Base-by-base conservation (phyloP, 35 echinoderm and acorn worm genomes). In the Anneissia japonica region DNA sequence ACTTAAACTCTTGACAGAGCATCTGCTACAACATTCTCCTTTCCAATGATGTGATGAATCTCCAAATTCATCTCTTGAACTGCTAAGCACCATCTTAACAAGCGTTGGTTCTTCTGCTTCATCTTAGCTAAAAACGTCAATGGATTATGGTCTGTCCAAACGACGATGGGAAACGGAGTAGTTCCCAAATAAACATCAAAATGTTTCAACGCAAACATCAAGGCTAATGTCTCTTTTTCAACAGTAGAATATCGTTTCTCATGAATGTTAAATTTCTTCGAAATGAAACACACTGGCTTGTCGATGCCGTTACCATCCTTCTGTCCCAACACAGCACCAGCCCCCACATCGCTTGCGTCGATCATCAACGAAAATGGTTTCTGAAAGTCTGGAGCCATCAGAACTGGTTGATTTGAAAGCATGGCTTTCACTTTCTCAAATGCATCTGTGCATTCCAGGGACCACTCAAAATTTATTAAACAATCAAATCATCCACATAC, bases 401-500 rank as follows among this genome's bases (percentile, higher is more conserved):
- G 31, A 4, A 75, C 31, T 75, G 23, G 26, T 9, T 30, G 31
- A 32, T 75, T n/a, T 23, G 23, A 32, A 75, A 75, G 23, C 31
- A 32, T 32, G 23, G 31, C 23, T 26, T 30, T 32, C 31, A 75
- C 23, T 7, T 32, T 75, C 31, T 30, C 23, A 6, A 32, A 30
- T 83, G 17, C 0, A 87, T 0, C 19, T 92, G 84, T 1, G 31
- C 55, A 74, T 92, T 23, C 85, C 85, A 87, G 21, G 77, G 36
- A 36, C 76, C 56, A 32, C 75, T 79, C 36, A 82, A 82, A 82
- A 38, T 0, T 33, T 14, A 79, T 28, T 82, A 83, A 56, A 92
- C 56, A 72, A 92, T 40, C 1, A 92, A 31, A 34, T 92, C 86
- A 45, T 92, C 90, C 19, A 92, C 31, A 41, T 92, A 91, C 0